Percentiles rank a stretch among this genome's conserved stretches.
Conservation (phyloP, 2,113 vertebrate species). For the Hyperopisus bebe region DNA sequence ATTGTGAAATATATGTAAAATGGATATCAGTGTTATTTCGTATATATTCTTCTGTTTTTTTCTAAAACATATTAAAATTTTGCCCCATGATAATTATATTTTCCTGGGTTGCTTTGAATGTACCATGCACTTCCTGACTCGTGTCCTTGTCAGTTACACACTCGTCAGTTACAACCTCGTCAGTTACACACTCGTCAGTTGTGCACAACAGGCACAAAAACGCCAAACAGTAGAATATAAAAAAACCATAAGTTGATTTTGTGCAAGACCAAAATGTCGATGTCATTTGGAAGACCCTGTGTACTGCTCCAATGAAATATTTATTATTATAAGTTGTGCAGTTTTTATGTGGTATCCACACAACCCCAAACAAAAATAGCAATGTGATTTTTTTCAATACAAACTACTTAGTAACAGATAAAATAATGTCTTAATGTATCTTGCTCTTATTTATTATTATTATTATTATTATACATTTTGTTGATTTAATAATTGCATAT, state of each 20-base stretch:
- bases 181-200: no score
- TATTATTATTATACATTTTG: neutral
- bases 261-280: neutral
- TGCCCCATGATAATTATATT: neutral
- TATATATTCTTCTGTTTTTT: neutral
- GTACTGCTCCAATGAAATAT: neutral
- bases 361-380: neutral
- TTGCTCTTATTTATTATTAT: neutral
- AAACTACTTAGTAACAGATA: neutral
- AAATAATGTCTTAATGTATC: neutral
- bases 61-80: neutral
- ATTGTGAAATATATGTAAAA: neutral
- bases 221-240: neutral
- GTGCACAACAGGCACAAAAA: neutral
- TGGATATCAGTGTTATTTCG: neutral
- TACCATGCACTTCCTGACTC: neutral
- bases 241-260: neutral
- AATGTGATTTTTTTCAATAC: neutral
- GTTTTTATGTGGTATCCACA: neutral
- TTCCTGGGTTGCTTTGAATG: neutral
- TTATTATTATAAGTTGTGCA: neutral
- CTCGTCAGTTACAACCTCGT: no score
- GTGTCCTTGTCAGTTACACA: neutral
- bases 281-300: neutral
- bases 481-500: neutral